Evolutionary conservation across 2,113 vertebrate genomes (phyloP).

Genomic region (Oreochromis niloticus): DNA sequence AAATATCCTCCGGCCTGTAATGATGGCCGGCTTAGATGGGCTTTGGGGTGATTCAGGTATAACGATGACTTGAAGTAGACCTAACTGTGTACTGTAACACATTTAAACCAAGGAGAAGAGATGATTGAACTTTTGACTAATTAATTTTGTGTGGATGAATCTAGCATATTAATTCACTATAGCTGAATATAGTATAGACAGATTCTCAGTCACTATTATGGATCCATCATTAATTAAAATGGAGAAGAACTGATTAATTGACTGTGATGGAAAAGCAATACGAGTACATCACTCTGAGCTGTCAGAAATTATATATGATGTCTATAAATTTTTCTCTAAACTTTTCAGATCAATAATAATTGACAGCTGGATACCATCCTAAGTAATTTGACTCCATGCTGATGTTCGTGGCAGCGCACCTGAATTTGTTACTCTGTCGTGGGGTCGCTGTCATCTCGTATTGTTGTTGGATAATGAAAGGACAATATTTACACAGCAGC

Average conservation of each 20-base stretch:
- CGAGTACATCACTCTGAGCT: background rate
- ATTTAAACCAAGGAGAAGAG: background rate
- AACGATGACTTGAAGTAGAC: background rate
- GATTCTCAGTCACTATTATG: background rate
- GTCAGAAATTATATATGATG: background rate
- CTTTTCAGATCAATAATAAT: background rate
- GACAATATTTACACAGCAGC: background rate
- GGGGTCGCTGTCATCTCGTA: background rate
- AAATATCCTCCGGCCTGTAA: background rate
- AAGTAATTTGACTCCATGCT: background rate
- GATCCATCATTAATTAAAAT: background rate
- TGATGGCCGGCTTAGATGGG: background rate
- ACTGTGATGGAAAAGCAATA: background rate
- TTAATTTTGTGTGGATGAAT: background rate
- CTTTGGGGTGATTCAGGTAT: background rate
- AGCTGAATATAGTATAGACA: background rate
- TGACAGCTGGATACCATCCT: background rate
- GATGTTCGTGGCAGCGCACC: background rate
- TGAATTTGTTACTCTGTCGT: background rate
- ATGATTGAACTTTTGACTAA: background rate
- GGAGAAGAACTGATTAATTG: background rate
- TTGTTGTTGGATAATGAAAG: background rate
- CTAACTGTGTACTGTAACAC: background rate
- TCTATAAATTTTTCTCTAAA: background rate
- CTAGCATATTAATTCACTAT: background rate